These are phyloP conservation scores for Latrodectus elegans DNA, from an alignment of 2,888 invertebrate species.

Conservation along the genomic window DNA sequence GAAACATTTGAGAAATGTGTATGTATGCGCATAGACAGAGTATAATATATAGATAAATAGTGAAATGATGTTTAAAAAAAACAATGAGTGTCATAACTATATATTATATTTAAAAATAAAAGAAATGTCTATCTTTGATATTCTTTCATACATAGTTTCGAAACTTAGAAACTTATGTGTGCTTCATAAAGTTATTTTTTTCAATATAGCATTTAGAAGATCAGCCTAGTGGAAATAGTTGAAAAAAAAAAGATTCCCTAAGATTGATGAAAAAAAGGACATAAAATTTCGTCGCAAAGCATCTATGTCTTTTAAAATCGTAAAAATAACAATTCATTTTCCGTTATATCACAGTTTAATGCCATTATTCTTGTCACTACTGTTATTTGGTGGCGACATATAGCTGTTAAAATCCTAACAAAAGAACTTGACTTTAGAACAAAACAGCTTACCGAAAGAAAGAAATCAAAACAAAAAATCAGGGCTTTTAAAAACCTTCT, in stretches of 20 bases:
- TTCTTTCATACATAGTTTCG: not conserved
- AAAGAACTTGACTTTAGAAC: conserved; percentile 24
- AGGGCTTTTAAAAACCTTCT: conserved; percentile 41
- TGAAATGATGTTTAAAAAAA: not conserved
- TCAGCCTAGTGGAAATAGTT: not conserved
- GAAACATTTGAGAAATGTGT: too few relatives aligned
- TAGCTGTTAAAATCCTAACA: conserved; percentile 46
- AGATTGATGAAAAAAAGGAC: conserved; percentile 2
- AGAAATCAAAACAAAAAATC: conserved; percentile 52
- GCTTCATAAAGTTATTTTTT: not conserved
- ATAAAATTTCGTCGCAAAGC: conserved; percentile 18
- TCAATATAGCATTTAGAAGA: not conserved
- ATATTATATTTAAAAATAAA: not conserved
- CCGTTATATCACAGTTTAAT: conserved; percentile 37
- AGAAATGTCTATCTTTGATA: not conserved
- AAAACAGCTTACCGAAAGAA: conserved; percentile 18
- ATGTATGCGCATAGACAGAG: too few relatives aligned
- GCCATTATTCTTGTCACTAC: conserved; percentile 32
- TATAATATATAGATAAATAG: not conserved
- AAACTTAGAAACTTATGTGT: not conserved
- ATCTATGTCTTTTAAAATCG: conserved; percentile 8
- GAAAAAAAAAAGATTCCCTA: not conserved
- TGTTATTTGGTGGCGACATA: conserved; percentile 48
- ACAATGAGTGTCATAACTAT: not conserved
- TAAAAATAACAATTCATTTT: conserved; percentile 36